Percentiles rank a stretch among this genome's conserved stretches.
phyloP scores from a whole-genome alignment of 2,113 vertebrate species.

The Lota lota region DNA sequence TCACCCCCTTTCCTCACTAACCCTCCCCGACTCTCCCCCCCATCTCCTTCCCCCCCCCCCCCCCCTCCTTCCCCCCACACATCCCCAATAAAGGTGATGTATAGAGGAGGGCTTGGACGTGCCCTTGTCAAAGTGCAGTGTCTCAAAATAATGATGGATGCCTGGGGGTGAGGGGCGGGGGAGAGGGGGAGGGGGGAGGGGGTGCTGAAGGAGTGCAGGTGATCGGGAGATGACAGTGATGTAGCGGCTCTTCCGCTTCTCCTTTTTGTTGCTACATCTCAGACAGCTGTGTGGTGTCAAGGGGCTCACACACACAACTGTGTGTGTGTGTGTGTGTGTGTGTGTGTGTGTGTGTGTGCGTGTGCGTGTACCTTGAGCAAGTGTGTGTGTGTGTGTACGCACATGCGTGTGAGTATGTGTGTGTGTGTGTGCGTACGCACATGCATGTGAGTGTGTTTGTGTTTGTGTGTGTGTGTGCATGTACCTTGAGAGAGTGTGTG shows the following conservation, averaged over 20 bases:
- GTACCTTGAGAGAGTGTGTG: no score
- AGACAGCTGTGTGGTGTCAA: slow-evolving; percentile 62
- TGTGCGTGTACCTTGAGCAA: slow-evolving; percentile 16
- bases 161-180: slow-evolving; percentile 43
- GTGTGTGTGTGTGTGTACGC: no score
- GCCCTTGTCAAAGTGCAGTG: slow-evolving; percentile 66
- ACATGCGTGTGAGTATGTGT: no score
- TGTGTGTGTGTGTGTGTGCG: slow-evolving; percentile 7
- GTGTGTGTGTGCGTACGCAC: no score
- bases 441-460: no score
- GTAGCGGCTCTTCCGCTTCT: slow-evolving; percentile 45
- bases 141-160: slow-evolving; percentile 67
- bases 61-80: no score
- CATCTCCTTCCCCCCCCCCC: no score
- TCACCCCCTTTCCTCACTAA: no score
- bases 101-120: slow-evolving; percentile 59
- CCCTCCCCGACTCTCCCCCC: no score
- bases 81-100: slow-evolving; percentile 63
- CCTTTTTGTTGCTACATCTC: slow-evolving; percentile 42
- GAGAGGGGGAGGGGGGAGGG: no score
- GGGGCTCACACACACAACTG: slow-evolving; percentile 45
- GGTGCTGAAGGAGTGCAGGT: slow-evolving; percentile 59
- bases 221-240: slow-evolving; percentile 67
- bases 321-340: slow-evolving; percentile 24
- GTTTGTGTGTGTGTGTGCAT: no score